phyloP scores from a whole-genome alignment of 2,113 vertebrate species.

The Elephantulus edwardii region DNA sequence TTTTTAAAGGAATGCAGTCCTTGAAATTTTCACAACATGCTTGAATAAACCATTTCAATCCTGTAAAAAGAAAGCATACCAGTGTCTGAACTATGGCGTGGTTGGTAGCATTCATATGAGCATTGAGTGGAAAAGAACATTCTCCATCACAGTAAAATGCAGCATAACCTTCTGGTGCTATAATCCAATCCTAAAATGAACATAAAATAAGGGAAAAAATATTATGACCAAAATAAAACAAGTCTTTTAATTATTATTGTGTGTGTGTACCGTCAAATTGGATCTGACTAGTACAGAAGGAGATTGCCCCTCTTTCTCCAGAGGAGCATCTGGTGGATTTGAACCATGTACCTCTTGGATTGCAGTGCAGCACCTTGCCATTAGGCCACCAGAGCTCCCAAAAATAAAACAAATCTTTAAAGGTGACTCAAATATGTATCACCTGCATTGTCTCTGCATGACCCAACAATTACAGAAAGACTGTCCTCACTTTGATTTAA shows the following conservation, averaged over 20 bases:
- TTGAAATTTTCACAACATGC: neutral
- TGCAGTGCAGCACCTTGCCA: no score
- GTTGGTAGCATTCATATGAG: constrained; percentile 99
- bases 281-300: no score
- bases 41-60: neutral
- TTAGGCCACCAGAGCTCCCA: no score
- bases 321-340: no score
- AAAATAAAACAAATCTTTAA: neutral
- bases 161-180: constrained; percentile 97
- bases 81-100: constrained; percentile 99
- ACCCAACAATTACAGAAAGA: neutral
- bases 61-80: constrained; percentile 83
- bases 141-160: constrained; percentile 99
- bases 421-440: neutral
- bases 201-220: neutral
- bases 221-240: constrained; percentile 21
- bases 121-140: constrained; percentile 98
- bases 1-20: neutral
- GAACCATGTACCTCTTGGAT: no score
- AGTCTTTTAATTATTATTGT: no score
- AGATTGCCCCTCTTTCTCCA: no score
- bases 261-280: no score
- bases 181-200: constrained; percentile 95
- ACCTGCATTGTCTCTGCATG: neutral
- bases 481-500: neutral